Percentiles rank a stretch among this genome's conserved stretches.
Evolutionary conservation across 2,797 vertebrate genomes (phyloP).

Genomic region (Erpetoichthys calabaricus): DNA sequence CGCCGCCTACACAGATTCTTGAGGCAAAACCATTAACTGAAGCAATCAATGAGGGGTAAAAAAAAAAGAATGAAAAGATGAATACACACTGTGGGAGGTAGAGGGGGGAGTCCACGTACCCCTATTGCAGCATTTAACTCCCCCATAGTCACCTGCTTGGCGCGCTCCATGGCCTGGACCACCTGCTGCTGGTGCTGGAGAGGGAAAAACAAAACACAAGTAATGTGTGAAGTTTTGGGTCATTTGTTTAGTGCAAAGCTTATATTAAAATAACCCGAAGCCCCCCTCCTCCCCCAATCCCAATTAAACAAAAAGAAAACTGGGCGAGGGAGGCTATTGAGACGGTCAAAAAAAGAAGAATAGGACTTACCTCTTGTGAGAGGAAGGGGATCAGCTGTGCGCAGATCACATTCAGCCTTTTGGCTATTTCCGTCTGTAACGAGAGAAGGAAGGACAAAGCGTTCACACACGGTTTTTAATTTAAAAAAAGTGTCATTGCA

Average conservation of each 20-base stretch:
- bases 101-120: conserved; percentile 74
- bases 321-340: no score
- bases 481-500: not conserved
- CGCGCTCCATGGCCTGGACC: conserved; percentile 84
- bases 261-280: no score
- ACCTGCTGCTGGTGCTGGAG: conserved; percentile 83
- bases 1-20: not conserved
- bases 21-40: no score
- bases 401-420: conserved; percentile 65
- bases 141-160: conserved; percentile 94
- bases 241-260: conserved; percentile 13
- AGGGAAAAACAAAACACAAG: conserved; percentile 27
- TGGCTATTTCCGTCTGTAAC: conserved; percentile 69
- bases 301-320: no score
- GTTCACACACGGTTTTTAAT: not conserved
- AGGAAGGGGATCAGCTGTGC: conserved; percentile 65
- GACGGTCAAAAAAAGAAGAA: not conserved
- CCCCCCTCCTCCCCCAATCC: no score
- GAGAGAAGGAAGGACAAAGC: not conserved
- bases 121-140: conserved; percentile 86
- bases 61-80: conserved; percentile 34
- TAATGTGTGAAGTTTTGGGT: not conserved
- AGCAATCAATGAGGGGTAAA: conserved; percentile 5
- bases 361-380: conserved; percentile 57
- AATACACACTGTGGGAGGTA: conserved; percentile 57